Evolutionary conservation across 2,797 vertebrate species (phyloP).

Genomic region (Scomberomorus guttatus): DNA sequence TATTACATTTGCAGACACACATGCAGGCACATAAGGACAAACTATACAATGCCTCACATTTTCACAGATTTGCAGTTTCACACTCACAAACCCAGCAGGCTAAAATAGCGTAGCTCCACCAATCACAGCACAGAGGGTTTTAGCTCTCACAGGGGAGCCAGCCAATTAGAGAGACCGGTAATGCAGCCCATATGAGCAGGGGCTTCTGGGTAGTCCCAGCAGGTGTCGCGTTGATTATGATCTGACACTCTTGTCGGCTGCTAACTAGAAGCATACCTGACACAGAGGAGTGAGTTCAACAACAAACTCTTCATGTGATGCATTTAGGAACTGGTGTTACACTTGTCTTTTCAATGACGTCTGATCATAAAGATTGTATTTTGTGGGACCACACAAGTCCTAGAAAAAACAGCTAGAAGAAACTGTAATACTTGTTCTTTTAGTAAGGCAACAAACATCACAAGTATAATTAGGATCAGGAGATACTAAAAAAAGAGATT

Average conservation of each 20-base stretch:
- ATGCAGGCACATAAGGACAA: background rate
- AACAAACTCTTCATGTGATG: conserved; percentile 25
- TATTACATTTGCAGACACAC: background rate
- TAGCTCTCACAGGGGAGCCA: conserved; percentile 60
- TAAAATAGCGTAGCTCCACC: conserved; percentile 39
- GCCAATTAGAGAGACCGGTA: conserved; percentile 76
- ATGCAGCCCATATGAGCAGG: conserved; percentile 78
- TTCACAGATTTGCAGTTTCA: conserved; percentile 61
- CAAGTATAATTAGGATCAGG: fast-evolving
- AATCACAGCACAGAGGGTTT: conserved; percentile 39
- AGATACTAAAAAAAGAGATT: background rate
- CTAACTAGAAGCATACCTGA: conserved; percentile 74
- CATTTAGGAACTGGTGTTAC: conserved; percentile 3
- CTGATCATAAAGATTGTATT: conserved; percentile 6
- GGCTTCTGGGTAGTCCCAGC: conserved; percentile 82
- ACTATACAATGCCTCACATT: background rate
- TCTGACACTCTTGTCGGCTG: conserved; percentile 73
- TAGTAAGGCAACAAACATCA: background rate
- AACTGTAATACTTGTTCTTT: conserved; percentile 4
- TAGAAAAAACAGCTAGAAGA: background rate
- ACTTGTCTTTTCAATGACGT: conserved; percentile 24
- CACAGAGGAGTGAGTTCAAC: conserved; percentile 22
- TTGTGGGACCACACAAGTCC: conserved; percentile 21
- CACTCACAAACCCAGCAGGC: conserved; percentile 33
- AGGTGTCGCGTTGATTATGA: conserved; percentile 83